Evolutionary conservation across 2,888 invertebrate species (phyloP), one percentile per base, ranked within the genome.

Genomic region (Rhodophaea formosa): DNA sequence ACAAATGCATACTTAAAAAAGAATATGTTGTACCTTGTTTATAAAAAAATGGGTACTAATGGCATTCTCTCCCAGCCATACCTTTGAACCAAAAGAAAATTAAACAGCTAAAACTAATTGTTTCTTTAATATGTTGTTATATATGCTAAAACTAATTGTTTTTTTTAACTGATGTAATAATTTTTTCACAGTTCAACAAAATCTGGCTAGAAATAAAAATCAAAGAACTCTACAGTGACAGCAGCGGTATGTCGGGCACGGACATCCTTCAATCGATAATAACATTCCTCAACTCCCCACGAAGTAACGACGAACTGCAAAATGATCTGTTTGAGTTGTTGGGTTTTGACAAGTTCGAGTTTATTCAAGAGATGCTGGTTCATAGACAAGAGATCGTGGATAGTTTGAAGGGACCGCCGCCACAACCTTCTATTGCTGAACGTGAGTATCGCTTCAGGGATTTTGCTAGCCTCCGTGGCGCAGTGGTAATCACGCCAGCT

Each of bases 301-400:
- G 93, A 63, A 91, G 90, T 30, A 94, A 93, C 65, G 94, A 94
- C 62, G 96, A 95, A 70, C 85, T 97, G 61, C 95, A 97, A 78
- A 95, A 95, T 74, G 96, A 96, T 82, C 86, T 99, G 16, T 96
- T 98, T 80, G 98, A 99, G 71, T 86, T 98, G 5, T 91, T 98
- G 23, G 99, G 99, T 0, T 97, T 96, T 80, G 97, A 98, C 67
- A 90, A 95, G 70, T 94, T 97, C 79, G 96, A 96, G 73, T 91
- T 97, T 59, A 95, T 96, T 30, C 92, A 93, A 60, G 88, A 92
- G 43, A 80, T 97, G 60, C 80, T 97, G 30, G 88, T 93, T 55
- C 93, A 95, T 68, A 91, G 96, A 10, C 80, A 84, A 51, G 92
- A 90, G 64, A 93, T 94, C 8, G 79, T 84, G 1, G 75, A 83